Evolutionary conservation across 2,797 vertebrate species (phyloP), one percentile per base, ranked within the genome.

Genomic region (Sebastes melanostomus): DNA sequence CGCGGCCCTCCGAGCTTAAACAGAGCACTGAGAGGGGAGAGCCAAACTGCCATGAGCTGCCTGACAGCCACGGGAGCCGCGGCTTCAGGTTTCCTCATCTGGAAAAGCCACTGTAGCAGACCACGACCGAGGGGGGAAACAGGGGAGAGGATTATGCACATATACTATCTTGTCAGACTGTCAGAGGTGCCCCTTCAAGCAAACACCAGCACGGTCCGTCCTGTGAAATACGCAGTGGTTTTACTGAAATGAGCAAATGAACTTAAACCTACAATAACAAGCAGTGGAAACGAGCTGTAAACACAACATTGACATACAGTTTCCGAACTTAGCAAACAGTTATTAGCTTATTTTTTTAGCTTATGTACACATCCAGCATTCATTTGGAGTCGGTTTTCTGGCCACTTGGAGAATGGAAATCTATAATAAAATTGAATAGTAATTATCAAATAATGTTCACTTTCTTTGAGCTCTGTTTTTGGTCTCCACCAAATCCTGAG

Each of bases 61-160:
- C 83, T 90, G 88, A 88, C 90, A 92, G 83, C 82, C 80, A 77
- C 87, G 72, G 88, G 91, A 92, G 91, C 89, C 89, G 2, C 24
- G n/a, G 87, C 86, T 91, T 91, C 89, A 86, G 89, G 84, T 93
- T 92, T 86, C 89, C 86, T 93, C 88, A 83, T 90, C 89, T 94
- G 90, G 93, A 93, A 94, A 91, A 91, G 88, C 85, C 86, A 91
- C 86, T 88, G 84, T 56, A 83, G 87, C 86, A 83, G 72, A 84
- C 84, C 77, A 60, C 70, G 61, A 52, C 75, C 2, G 27, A 54
- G 73, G 34, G 62, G 66, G 65, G 20, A 22, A 72, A 32, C 36
- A 46, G 72, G 7, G 77, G 58, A 78, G 80, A 54, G 82, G 82
- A 89, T 90, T 88, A 90, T 75, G 80, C 67, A 82, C 85, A 81